A percentile compares a stretch with the other conserved stretches of the same genome.
These are phyloP conservation scores for Zaprionus nigranus DNA, from an alignment of 1,140 invertebrate genomes.

Conservation along the genomic window DNA sequence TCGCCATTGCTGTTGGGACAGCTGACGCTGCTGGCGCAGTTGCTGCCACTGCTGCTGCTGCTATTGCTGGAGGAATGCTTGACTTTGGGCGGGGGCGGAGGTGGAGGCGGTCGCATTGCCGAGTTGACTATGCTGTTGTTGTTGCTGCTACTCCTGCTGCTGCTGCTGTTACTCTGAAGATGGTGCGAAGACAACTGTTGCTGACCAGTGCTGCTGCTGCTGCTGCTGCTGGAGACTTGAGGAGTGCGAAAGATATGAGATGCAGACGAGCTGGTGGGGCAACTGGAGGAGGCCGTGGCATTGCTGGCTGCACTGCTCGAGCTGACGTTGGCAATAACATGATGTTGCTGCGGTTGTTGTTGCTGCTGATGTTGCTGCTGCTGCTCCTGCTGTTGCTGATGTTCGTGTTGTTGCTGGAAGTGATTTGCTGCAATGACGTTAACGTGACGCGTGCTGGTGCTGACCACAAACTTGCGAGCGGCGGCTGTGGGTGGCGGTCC, in stretches of 20 bases:
- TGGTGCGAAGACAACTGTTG: constrained; percentile 40
- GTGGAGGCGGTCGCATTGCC: constrained; percentile 87
- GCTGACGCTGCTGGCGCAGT: constrained; percentile 29
- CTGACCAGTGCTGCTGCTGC: constrained; percentile 36
- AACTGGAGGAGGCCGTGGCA: constrained; percentile 33
- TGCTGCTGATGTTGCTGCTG: constrained; percentile 21
- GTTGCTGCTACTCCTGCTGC: constrained; percentile 37
- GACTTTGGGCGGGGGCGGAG: constrained; percentile 86
- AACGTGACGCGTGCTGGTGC: constrained; percentile 73
- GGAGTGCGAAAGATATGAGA: constrained; percentile 80
- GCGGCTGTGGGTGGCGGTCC: constrained; percentile 59
- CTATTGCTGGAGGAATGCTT: constrained; percentile 65
- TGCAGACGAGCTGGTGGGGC: constrained; percentile 38
- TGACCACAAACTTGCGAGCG: constrained; percentile 76
- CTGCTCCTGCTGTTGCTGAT: constrained; percentile 53
- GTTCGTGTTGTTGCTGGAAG: constrained; percentile 66
- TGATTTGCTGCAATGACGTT: constrained; percentile 73
- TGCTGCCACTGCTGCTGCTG: constrained; percentile 16
- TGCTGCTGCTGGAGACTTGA: constrained; percentile 76
- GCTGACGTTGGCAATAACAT: constrained; percentile 59
- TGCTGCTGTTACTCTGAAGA: constrained; percentile 48
- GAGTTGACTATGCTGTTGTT: constrained; percentile 48
- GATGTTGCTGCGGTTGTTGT: constrained; percentile 41
- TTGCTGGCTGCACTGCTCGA: constrained; percentile 49
- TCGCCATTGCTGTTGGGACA: constrained; percentile 84